Percentiles rank a stretch among this genome's conserved stretches.
Conservation (phyloP, 2,113 vertebrate genomes). For the Sclerurus mexicanus region DNA sequence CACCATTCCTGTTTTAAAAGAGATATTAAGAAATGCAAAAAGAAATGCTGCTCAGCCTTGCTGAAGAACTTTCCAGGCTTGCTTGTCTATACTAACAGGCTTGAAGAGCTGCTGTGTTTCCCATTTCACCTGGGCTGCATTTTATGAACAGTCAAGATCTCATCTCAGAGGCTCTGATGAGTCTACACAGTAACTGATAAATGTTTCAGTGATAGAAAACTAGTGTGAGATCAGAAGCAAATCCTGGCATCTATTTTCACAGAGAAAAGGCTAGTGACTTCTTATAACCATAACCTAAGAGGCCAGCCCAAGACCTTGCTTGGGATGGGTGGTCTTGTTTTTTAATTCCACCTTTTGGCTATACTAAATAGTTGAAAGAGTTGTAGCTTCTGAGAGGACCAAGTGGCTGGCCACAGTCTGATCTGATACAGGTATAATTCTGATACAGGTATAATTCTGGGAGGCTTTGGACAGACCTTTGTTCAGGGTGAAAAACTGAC, state of each 20-base stretch:
- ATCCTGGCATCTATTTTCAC: background rate
- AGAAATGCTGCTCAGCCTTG: background rate
- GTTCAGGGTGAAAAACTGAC: background rate
- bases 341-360: background rate
- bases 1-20: background rate
- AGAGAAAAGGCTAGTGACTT: background rate
- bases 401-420: background rate
- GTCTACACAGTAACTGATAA: background rate
- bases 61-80: background rate
- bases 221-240: background rate
- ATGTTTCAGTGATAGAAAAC: background rate
- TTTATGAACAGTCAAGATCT: background rate
- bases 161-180: background rate
- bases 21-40: background rate
- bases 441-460: background rate
- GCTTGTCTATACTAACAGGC: background rate
- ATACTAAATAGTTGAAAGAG: background rate
- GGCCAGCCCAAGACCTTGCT: background rate
- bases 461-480: background rate
- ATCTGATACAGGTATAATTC: background rate
- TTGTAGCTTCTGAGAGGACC: background rate
- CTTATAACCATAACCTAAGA: background rate
- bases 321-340: background rate
- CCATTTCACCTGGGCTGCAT: background rate
- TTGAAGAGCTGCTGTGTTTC: background rate